Conservation (phyloP, 2,888 invertebrate genomes). For the Ochropleura leucogaster region DNA sequence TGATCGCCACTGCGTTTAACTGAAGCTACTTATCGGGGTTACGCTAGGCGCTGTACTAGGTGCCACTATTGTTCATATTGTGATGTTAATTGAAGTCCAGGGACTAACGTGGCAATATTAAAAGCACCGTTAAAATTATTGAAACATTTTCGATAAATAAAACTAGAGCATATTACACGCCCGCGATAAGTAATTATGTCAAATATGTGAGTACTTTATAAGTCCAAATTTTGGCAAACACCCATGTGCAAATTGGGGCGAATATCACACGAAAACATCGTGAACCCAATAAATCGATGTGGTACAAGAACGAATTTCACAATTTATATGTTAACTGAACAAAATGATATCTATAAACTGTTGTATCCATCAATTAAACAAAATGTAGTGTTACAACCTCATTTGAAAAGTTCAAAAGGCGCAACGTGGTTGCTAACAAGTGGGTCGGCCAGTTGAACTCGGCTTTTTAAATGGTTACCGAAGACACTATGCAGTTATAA, state of each 20-base stretch:
- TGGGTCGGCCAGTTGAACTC: constrained; percentile 47
- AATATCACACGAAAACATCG: constrained; percentile 30
- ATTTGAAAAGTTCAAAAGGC: constrained; percentile 57
- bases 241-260: constrained; percentile 1
- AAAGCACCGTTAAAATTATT: background rate
- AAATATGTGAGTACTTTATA: constrained; percentile 11
- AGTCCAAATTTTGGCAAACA: constrained; percentile 19
- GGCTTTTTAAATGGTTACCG: constrained; percentile 20
- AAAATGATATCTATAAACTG: constrained; percentile 10
- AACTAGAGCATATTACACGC: background rate
- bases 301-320: constrained; percentile 26
- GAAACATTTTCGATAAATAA: background rate
- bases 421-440: constrained; percentile 34
- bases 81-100: constrained; percentile 39
- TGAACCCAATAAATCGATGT: constrained; percentile 11
- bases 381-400: constrained; percentile 38
- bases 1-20: constrained; percentile 58
- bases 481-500: constrained; percentile 7
- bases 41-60: constrained; percentile 35
- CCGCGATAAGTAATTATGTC: constrained; percentile 6
- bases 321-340: constrained; percentile 9
- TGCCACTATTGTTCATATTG: constrained; percentile 39
- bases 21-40: constrained; percentile 34
- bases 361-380: constrained; percentile 29
- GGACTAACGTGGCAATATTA: background rate